Percentiles rank a stretch among this genome's conserved stretches.
Conservation (phyloP, 2,113 vertebrate genomes). For the Platichthys stellatus region DNA sequence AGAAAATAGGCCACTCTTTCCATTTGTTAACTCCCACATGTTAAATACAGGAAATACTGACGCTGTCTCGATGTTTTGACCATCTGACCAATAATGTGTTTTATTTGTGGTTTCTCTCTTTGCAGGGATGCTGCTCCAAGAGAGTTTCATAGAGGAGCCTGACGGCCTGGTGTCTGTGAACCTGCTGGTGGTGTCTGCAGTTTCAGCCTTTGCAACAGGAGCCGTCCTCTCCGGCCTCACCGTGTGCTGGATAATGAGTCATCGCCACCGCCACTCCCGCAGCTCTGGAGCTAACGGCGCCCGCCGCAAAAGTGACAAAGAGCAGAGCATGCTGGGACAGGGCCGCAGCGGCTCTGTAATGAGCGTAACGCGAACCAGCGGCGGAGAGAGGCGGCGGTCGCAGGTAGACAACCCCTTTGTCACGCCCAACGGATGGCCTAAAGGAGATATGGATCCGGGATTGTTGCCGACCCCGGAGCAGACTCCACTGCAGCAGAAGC, state of each 20-base stretch:
- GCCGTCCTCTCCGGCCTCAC: slow-evolving; percentile 92
- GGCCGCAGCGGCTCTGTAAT: slow-evolving; percentile 90
- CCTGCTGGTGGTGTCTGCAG: slow-evolving; percentile 92
- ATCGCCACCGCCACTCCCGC: slow-evolving; percentile 85
- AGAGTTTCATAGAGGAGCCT: slow-evolving; percentile 92
- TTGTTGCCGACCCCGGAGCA: slow-evolving; percentile 96
- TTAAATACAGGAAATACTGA: slow-evolving; percentile 59
- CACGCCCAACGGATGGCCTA: slow-evolving; percentile 91
- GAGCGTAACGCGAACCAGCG: slow-evolving; percentile 89
- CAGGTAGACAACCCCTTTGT: slow-evolving; percentile 85
- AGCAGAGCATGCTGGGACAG: slow-evolving; percentile 88
- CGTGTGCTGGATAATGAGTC: slow-evolving; percentile 95
- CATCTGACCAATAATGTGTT: slow-evolving; percentile 30
- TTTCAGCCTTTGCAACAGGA: slow-evolving; percentile 94
- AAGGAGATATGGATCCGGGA: slow-evolving; percentile 89
- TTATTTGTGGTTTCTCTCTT: slow-evolving; percentile 24
- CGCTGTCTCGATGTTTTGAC: slow-evolving; percentile 31
- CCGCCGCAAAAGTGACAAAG: slow-evolving; percentile 89
- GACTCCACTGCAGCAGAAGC: slow-evolving; percentile 94
- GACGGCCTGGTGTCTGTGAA: slow-evolving; percentile 93
- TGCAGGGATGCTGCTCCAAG: slow-evolving; percentile 82
- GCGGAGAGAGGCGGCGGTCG: slow-evolving; percentile 80
- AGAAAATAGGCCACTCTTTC: slow-evolving; percentile 53
- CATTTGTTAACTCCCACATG: slow-evolving; percentile 52
- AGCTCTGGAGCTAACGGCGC: slow-evolving; percentile 67